Conservation (phyloP, 1,140 invertebrate genomes). For the Cherax destructor region DNA sequence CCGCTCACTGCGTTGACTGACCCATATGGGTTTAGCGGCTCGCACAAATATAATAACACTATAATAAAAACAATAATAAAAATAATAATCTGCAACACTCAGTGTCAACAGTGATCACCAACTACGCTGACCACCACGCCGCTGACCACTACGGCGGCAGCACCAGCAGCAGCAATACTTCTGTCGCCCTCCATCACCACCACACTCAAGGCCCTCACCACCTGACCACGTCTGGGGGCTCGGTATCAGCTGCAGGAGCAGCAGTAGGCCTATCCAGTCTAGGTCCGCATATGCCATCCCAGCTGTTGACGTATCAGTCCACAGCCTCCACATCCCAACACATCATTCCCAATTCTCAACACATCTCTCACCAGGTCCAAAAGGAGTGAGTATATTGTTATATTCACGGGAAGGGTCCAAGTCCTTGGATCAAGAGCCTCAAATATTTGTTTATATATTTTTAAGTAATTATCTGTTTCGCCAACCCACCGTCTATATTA, state of each 20-base stretch:
- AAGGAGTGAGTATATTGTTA: slow-evolving; percentile 42
- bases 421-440: no score
- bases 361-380: slow-evolving; percentile 52
- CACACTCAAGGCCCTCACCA: slow-evolving; percentile 12
- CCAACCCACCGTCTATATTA: no score
- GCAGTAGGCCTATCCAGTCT: neutral
- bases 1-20: no score
- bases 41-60: no score
- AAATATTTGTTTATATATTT: no score
- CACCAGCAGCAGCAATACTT: neutral
- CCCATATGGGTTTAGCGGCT: no score
- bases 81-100: neutral
- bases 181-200: neutral
- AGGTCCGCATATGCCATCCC: neutral
- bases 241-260: no score
- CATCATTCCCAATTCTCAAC: slow-evolving; percentile 49
- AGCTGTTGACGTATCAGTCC: slow-evolving; percentile 37
- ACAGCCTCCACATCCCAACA: slow-evolving; percentile 50
- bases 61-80: no score
- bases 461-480: no score
- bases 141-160: slow-evolving; percentile 46
- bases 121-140: slow-evolving; percentile 58
- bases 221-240: neutral
- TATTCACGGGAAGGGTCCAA: no score
- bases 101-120: slow-evolving; percentile 58